Evolutionary conservation across 2,797 vertebrate species (phyloP).

Genomic region (Linurgus olivaceus): DNA sequence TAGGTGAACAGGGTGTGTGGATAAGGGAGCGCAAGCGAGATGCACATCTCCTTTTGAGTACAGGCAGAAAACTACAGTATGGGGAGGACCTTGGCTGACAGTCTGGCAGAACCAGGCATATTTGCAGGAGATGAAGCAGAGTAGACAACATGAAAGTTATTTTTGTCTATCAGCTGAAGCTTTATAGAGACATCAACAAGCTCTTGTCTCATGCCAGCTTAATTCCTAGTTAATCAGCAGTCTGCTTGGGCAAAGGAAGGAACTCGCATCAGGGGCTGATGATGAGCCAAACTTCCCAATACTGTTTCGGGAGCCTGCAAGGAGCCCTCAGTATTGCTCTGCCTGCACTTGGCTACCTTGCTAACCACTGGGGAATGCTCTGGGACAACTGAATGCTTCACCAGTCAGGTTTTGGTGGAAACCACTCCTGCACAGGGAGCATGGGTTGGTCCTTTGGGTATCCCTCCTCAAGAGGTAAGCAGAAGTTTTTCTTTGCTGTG

Average conservation of each 20-base stretch:
- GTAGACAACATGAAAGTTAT: conserved; percentile 37
- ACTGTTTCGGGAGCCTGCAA: not conserved
- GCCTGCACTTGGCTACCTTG: not conserved
- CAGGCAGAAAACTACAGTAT: not conserved
- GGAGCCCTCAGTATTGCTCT: not conserved
- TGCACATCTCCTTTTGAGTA: not conserved
- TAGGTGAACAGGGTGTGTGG: not conserved
- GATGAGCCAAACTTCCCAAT: conserved; percentile 56
- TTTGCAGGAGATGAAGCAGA: conserved; percentile 36
- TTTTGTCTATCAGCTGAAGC: conserved; percentile 61
- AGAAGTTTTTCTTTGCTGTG: not conserved
- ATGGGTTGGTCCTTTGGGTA: not conserved
- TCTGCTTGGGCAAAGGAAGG: conserved; percentile 54
- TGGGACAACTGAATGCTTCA: not conserved
- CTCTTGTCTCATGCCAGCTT: conserved; percentile 66
- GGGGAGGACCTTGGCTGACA: not conserved
- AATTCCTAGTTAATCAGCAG: conserved; percentile 67
- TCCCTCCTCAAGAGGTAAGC: not conserved
- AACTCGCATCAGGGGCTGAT: conserved; percentile 55
- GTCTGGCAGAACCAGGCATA: not conserved
- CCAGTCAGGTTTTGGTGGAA: not conserved
- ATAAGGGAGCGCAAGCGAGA: not conserved
- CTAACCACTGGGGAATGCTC: not conserved
- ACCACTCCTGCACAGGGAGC: not conserved
- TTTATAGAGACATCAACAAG: conserved; percentile 64